A percentile compares a stretch with the other conserved stretches of the same genome.
These are phyloP conservation scores for Sebastes hopkinsi DNA, from an alignment of 2,797 vertebrate species.

Conservation along the genomic window DNA sequence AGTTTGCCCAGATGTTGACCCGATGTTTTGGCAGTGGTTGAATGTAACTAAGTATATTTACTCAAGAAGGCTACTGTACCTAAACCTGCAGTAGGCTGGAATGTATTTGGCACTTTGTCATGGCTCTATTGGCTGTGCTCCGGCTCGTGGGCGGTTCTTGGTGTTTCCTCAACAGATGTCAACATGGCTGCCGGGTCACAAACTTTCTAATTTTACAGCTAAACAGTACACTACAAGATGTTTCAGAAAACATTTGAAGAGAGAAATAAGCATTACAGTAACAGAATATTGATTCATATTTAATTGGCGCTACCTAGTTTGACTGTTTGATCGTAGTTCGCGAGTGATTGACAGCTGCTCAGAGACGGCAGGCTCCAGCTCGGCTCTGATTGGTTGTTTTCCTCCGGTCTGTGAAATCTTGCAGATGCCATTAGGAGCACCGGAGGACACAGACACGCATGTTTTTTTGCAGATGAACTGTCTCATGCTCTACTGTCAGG, in stretches of 20 bases:
- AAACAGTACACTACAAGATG: background rate
- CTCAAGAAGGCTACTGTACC: background rate
- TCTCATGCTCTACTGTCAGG: too few species aligned
- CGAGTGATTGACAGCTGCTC: too few species aligned
- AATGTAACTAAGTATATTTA: background rate
- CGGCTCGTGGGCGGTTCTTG: background rate
- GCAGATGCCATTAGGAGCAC: too few species aligned
- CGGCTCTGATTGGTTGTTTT: too few species aligned
- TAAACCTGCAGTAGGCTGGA: background rate
- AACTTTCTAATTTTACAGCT: background rate
- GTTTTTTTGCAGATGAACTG: too few species aligned
- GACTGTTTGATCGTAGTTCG: background rate
- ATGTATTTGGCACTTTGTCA: background rate
- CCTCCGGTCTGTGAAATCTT: too few species aligned
- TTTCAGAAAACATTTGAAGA: background rate
- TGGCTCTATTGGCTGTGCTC: background rate
- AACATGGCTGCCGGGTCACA: background rate
- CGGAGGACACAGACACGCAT: too few species aligned
- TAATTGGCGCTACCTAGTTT: accelerated
- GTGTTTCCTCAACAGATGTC: background rate
- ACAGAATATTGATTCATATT: background rate
- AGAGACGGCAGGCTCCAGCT: too few species aligned
- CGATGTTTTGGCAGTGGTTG: constrained; percentile 9
- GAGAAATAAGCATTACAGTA: background rate
- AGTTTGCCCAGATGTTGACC: constrained; percentile 9